phyloP scores from a whole-genome alignment of 2,113 vertebrate species.

The Ceyx margarethae region DNA sequence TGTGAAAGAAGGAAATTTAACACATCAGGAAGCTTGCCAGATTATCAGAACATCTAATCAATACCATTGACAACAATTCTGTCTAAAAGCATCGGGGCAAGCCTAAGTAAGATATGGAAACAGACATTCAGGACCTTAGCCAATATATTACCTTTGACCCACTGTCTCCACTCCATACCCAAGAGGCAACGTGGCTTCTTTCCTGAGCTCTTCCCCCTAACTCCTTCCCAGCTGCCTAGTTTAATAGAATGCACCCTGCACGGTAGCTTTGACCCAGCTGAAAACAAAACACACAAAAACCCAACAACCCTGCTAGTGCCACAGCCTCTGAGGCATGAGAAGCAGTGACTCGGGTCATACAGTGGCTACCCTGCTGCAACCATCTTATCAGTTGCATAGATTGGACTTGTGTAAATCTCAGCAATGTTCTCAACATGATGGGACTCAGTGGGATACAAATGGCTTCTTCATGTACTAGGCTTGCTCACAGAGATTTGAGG shows the following conservation, averaged over 20 bases:
- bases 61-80: constrained; percentile 86
- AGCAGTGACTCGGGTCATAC: constrained; percentile 37
- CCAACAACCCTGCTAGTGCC: background rate
- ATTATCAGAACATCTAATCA: constrained; percentile 88
- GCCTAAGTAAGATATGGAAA: constrained; percentile 58
- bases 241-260: constrained; percentile 60
- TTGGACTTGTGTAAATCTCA: constrained; percentile 71
- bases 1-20: constrained; percentile 77
- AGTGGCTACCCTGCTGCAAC: background rate
- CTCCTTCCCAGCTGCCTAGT: constrained; percentile 71
- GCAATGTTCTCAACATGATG: constrained; percentile 30
- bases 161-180: constrained; percentile 68
- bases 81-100: constrained; percentile 80
- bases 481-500: constrained; percentile 72
- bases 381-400: constrained; percentile 25
- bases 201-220: constrained; percentile 77
- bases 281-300: background rate
- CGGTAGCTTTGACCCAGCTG: constrained; percentile 32
- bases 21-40: constrained; percentile 81
- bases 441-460: constrained; percentile 87
- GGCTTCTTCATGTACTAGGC: constrained; percentile 82
- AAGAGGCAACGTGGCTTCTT: constrained; percentile 69
- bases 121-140: constrained; percentile 59
- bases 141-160: constrained; percentile 79
- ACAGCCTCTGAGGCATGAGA: constrained; percentile 43